Evolutionary conservation across 2,797 vertebrate genomes (phyloP), one percentile per base, ranked within the genome.

Genomic region (Danio aesculapii): DNA sequence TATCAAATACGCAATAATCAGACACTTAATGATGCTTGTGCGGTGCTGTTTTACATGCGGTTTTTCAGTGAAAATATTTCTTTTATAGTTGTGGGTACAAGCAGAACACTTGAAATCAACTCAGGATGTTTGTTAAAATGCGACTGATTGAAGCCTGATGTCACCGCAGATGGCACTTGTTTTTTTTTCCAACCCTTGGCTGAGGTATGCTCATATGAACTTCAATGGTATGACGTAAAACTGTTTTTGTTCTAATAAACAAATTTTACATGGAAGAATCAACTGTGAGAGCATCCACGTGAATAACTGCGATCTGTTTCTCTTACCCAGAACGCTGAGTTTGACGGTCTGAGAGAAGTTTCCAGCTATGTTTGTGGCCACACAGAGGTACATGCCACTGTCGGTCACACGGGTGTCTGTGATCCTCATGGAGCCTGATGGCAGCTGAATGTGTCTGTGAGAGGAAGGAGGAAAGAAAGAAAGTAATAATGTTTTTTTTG

Each of bases 291-390:
- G 41, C 41, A 19, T 76, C 10, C 12, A 55, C 43, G 41, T 55
- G 44, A 30, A 57, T 30, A 30, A 62, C 50, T 43, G 16, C 17
- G 43, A 19, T 58, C 16, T 76, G 47, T 46, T 19, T 6, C 14
- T 88, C 95, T 92, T 92, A 99, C 98, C 98, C 13, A 95, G 87
- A 81, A 99, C 94, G 82, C 85, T 95, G 81, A 99, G 92, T 68
- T 93, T 94, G 81, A 97, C 86, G 3, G 90, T 89, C 63, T 95
- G 95, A 82, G 96, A 98, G 81, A 95, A 90, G 66, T 99, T 99
- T 62, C 98, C 98, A 59, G 98, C 98, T 84, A 99, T 98, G 89
- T 99, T 99, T 82, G 96, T 95, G 81, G 97, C 98, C 13, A 97
- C 93, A 78, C 98, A 99, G 81, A 96, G 87, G 85, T 99, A 99